Evolutionary conservation across 2,888 invertebrate species (phyloP).

Genomic region (Ommatoiulus sabulosus): DNA sequence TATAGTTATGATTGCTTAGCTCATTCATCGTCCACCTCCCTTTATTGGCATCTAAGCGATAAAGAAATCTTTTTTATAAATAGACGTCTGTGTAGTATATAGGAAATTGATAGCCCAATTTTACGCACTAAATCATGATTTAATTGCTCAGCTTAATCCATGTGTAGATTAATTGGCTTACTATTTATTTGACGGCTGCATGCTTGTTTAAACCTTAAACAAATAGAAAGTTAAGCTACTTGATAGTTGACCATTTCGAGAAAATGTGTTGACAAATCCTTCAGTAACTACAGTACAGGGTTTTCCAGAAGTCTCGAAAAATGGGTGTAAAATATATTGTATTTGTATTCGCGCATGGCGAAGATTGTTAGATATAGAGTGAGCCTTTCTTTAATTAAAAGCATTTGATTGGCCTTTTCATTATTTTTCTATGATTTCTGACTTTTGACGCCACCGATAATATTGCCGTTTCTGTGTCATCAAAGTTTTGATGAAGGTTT

Average conservation of each 20-base stretch:
- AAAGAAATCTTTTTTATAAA: constrained; percentile 7
- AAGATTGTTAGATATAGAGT: too few relatives aligned
- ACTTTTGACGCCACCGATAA: too few relatives aligned
- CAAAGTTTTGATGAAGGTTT: too few relatives aligned
- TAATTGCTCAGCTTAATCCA: not conserved
- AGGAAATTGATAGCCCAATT: constrained; percentile 12
- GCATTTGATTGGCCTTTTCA: too few relatives aligned
- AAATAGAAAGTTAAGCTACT: not conserved
- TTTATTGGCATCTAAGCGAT: not conserved
- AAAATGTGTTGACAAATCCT: not conserved
- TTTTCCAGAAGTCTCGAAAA: too few relatives aligned
- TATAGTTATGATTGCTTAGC: not conserved
- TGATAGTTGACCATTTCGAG: not conserved
- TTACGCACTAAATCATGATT: not conserved
- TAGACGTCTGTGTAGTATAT: not conserved
- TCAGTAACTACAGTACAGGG: too few relatives aligned
- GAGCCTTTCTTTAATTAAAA: too few relatives aligned
- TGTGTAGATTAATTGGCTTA: not conserved
- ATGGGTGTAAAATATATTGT: too few relatives aligned
- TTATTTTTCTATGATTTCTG: too few relatives aligned
- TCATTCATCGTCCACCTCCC: not conserved
- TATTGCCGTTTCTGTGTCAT: too few relatives aligned
- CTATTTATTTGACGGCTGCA: not conserved
- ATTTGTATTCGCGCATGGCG: too few relatives aligned
- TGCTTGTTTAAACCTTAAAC: not conserved